phyloP scores from a whole-genome alignment of 2,113 vertebrate genomes.

The Ophiodon elongatus region DNA sequence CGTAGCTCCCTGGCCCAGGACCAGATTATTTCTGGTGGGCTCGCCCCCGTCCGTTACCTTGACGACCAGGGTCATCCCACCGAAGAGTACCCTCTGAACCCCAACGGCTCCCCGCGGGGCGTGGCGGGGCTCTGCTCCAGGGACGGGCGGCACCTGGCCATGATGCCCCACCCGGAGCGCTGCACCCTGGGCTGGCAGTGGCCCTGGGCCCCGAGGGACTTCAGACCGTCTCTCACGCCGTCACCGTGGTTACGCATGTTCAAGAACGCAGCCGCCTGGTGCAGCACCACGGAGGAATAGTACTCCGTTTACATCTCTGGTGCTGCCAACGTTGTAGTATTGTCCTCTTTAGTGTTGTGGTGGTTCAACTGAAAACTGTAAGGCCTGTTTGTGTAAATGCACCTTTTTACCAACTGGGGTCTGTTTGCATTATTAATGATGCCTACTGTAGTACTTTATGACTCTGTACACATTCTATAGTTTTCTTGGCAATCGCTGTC shows the following conservation, averaged over 20 bases:
- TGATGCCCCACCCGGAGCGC: slow-evolving; percentile 95
- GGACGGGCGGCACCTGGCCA: slow-evolving; percentile 91
- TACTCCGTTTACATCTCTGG: background rate
- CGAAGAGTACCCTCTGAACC: slow-evolving; percentile 90
- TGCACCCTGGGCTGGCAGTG: slow-evolving; percentile 92
- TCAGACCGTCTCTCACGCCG: slow-evolving; percentile 75
- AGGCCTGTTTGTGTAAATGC: background rate
- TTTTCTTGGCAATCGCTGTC: background rate
- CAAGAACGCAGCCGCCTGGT: slow-evolving; percentile 89
- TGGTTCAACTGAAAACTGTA: background rate
- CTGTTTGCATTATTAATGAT: background rate
- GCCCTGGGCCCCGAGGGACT: slow-evolving; percentile 87
- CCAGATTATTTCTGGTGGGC: slow-evolving; percentile 70
- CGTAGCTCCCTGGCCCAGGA: slow-evolving; percentile 75
- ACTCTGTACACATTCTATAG: slow-evolving; percentile 1
- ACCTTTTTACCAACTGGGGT: background rate
- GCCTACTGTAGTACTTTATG: slow-evolving; percentile 6
- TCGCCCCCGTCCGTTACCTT: slow-evolving; percentile 89
- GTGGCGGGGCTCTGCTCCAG: slow-evolving; percentile 88
- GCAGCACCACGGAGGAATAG: slow-evolving; percentile 60
- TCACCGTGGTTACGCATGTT: slow-evolving; percentile 92
- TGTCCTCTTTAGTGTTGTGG: background rate
- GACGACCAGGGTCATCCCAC: slow-evolving; percentile 89
- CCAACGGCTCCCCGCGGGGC: slow-evolving; percentile 89
- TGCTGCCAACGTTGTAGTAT: background rate